Evolutionary conservation across 2,113 vertebrate genomes (phyloP).

Genomic region (Neogale vison): DNA sequence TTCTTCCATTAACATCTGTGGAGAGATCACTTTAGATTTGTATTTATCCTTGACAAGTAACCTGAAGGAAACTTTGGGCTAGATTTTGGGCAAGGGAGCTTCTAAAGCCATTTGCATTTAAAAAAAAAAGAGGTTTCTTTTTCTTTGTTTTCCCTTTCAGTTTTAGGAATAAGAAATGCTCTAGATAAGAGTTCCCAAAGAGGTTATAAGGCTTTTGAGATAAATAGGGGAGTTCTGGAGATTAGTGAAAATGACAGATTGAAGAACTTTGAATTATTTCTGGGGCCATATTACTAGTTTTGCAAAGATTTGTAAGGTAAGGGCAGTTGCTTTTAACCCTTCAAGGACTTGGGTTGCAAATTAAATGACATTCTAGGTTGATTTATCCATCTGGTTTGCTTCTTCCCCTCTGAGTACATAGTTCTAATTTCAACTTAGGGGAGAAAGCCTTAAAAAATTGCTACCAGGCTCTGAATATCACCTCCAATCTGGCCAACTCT

Average conservation of each 20-base stretch:
- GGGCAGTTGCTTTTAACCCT: not conserved
- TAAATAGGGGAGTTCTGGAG: not conserved
- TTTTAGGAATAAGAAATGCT: not conserved
- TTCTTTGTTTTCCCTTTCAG: not conserved
- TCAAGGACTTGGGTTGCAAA: not conserved
- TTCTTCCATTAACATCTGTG: not conserved
- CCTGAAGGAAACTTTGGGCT: not conserved
- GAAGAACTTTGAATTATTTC: not conserved
- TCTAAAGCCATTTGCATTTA: not conserved
- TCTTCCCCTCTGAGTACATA: not conserved
- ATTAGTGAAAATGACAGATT: not conserved
- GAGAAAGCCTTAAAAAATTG: not conserved
- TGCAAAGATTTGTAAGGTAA: not conserved
- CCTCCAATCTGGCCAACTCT: not conserved
- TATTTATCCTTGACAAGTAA: not conserved
- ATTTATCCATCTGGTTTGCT: not conserved
- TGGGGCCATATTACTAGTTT: not conserved
- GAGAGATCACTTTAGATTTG: not conserved
- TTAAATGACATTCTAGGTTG: not conserved
- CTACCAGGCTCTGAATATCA: not conserved
- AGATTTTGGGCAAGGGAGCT: not conserved
- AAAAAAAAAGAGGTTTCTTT: not conserved
- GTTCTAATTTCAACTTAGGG: not conserved
- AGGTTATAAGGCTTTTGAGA: not conserved
- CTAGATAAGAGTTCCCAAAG: not conserved